Conservation (phyloP, 2,888 invertebrate species). For the Machimus atricapillus region DNA sequence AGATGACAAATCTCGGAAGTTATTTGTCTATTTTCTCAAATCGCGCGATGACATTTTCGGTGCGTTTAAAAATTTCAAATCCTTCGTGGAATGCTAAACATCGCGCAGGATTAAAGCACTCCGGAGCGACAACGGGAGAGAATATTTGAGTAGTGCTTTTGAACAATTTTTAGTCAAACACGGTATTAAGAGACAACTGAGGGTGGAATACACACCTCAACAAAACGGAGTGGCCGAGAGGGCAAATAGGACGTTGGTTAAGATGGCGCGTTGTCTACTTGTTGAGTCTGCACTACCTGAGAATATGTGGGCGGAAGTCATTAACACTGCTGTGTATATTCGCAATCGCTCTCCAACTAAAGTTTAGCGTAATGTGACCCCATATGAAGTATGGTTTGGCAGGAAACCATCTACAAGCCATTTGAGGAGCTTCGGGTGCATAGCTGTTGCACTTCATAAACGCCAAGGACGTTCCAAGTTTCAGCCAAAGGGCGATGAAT, state of each 20-base stretch:
- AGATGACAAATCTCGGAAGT: neutral
- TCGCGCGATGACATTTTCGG: conserved; percentile 45
- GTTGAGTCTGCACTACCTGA: conserved; percentile 48
- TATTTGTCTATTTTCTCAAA: conserved; percentile 47
- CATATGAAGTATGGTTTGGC: conserved; percentile 45
- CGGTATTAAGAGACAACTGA: conserved; percentile 36
- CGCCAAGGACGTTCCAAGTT: conserved; percentile 8
- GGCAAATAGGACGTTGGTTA: conserved; percentile 48
- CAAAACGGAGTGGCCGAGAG: conserved; percentile 48
- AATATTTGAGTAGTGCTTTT: conserved; percentile 38
- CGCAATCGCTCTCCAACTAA: conserved; percentile 47
- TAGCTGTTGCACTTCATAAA: conserved; percentile 46
- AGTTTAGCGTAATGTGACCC: conserved; percentile 30
- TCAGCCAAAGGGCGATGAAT: conserved; percentile 14
- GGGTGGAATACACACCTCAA: conserved; percentile 44
- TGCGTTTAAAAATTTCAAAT: conserved; percentile 45
- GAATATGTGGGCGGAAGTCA: conserved; percentile 49
- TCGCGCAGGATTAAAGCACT: conserved; percentile 43
- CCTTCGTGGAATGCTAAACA: conserved; percentile 42
- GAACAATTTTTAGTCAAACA: conserved; percentile 18
- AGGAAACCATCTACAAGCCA: conserved; percentile 45
- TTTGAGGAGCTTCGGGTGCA: conserved; percentile 46
- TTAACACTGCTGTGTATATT: conserved; percentile 47
- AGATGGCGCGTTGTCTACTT: conserved; percentile 52
- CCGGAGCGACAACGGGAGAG: conserved; percentile 43